Conservation (phyloP, 1,140 invertebrate species). For the Hylaeus anthracinus region DNA sequence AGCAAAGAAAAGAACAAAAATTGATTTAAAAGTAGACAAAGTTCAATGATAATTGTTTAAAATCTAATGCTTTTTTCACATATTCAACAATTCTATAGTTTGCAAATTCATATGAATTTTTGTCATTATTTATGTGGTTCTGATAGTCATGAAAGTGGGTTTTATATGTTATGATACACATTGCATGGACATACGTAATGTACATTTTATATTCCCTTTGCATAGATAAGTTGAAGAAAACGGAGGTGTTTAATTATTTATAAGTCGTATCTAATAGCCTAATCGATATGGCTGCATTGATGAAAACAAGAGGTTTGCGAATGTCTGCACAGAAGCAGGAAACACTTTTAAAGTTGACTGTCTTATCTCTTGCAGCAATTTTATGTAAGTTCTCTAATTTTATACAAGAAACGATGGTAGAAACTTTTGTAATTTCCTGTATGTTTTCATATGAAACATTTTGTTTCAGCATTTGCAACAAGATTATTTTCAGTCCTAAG, state of each 20-base stretch:
- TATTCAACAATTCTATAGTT: no score
- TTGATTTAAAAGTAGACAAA: no score
- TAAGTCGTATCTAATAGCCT: background rate
- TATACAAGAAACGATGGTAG: background rate
- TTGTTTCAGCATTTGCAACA: constrained; percentile 94
- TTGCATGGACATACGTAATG: no score
- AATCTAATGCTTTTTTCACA: no score
- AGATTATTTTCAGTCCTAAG: constrained; percentile 97
- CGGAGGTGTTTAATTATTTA: constrained; percentile 8
- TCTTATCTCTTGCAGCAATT: constrained; percentile 94
- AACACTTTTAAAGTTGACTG: constrained; percentile 94
- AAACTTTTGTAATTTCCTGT: background rate
- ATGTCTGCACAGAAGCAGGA: constrained; percentile 95
- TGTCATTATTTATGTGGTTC: no score
- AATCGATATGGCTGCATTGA: constrained; percentile 71
- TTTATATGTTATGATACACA: no score
- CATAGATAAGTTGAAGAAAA: constrained; percentile 8
- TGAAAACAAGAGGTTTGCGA: constrained; percentile 76
- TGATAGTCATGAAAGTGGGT: no score
- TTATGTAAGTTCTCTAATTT: constrained; percentile 88
- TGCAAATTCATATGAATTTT: no score
- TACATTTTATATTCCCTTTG: background rate
- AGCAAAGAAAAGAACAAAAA: no score
- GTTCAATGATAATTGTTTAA: no score
- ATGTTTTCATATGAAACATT: constrained; percentile 48